A percentile compares a stretch with the other conserved stretches of the same genome.
Conservation (phyloP, 2,113 vertebrate species). For the Xenopus laevis region DNA sequence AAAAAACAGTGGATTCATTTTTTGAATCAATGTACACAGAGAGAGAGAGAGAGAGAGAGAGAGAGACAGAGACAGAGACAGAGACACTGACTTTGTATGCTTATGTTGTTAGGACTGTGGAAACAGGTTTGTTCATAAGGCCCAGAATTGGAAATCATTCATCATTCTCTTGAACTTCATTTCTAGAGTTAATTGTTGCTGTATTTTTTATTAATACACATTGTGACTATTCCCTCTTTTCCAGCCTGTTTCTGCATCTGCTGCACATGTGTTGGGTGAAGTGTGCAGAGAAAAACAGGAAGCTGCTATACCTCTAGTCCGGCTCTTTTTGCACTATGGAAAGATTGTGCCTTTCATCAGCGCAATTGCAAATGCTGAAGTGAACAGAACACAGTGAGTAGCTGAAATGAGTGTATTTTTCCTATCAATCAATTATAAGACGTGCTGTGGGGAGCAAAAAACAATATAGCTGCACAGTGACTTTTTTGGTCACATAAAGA, state of each 20-base stretch:
- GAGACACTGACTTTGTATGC: too few species aligned
- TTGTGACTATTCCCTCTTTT: slow-evolving; percentile 8
- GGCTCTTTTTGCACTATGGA: slow-evolving; percentile 91
- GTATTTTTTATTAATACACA: too few species aligned
- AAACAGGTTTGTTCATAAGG: too few species aligned
- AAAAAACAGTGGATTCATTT: too few species aligned
- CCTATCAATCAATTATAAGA: not conserved
- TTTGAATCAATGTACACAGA: too few species aligned
- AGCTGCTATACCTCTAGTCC: slow-evolving; percentile 89
- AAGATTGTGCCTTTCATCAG: slow-evolving; percentile 96
- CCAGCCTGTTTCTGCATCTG: slow-evolving; percentile 90
- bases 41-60: too few species aligned
- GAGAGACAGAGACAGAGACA: too few species aligned
- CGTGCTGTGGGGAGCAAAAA: not conserved
- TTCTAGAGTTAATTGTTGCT: too few species aligned
- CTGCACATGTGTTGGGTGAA: slow-evolving; percentile 89
- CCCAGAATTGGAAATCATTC: too few species aligned
- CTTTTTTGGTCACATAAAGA: too few species aligned
- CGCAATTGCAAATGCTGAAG: slow-evolving; percentile 89
- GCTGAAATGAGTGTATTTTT: not conserved
- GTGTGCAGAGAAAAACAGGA: slow-evolving; percentile 97
- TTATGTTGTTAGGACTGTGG: too few species aligned
- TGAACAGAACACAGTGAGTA: slow-evolving; percentile 95
- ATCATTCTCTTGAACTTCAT: too few species aligned
- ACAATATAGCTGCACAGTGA: not conserved